Evolutionary conservation across 2,888 invertebrate species (phyloP).

Genomic region (Hoplodrina blanda): DNA sequence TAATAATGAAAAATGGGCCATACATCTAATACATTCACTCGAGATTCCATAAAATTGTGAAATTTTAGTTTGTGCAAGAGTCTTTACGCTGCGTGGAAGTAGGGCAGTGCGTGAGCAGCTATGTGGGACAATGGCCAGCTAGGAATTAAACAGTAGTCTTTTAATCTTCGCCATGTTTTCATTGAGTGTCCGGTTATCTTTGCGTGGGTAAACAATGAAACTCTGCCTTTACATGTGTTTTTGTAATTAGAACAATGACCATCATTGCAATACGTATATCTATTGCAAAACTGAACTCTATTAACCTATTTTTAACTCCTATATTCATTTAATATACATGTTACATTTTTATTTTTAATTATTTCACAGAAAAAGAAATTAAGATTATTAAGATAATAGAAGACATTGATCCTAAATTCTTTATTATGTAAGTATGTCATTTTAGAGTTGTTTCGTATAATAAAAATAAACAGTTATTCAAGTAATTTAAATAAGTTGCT

Average conservation of each 20-base stretch:
- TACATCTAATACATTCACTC: constrained; percentile 23
- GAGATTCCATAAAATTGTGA: constrained; percentile 48
- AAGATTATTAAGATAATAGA: too few species aligned
- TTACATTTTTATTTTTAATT: too few species aligned
- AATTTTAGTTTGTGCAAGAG: constrained; percentile 44
- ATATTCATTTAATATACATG: too few species aligned
- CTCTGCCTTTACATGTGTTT: constrained; percentile 33
- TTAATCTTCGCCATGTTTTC: constrained; percentile 57
- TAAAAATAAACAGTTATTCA: too few species aligned
- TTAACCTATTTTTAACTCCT: background rate
- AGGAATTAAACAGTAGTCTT: constrained; percentile 56
- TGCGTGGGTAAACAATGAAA: constrained; percentile 49
- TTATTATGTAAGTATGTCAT: too few species aligned
- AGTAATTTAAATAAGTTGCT: too few species aligned
- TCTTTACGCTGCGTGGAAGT: constrained; percentile 48
- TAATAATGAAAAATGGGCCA: constrained; percentile 15
- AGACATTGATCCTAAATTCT: background rate
- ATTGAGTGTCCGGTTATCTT: constrained; percentile 54
- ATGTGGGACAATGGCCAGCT: constrained; percentile 57
- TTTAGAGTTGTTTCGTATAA: too few species aligned
- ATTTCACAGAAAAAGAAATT: too few species aligned
- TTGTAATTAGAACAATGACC: constrained; percentile 5
- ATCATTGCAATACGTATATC: background rate
- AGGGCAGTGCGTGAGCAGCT: constrained; percentile 57
- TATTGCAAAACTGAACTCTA: background rate